These are phyloP conservation scores for Octodon degus DNA, from an alignment of 2,113 vertebrate genomes.

Conservation along the genomic window DNA sequence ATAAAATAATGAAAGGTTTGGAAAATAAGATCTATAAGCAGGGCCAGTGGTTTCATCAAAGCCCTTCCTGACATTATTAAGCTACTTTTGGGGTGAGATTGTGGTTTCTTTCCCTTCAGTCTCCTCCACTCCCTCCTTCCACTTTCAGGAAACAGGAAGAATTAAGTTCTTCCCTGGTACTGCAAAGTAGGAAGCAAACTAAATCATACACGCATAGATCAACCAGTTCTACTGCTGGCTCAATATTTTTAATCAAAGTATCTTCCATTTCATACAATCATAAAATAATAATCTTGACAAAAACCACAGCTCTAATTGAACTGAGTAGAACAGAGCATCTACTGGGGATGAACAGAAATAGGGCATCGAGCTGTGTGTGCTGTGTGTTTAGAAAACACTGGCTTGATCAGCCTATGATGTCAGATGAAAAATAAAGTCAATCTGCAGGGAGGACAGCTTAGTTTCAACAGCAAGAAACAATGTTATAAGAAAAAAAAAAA, in stretches of 20 bases:
- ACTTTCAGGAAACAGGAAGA: conserved; percentile 57
- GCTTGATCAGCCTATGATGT: conserved; percentile 41
- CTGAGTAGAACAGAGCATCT: background rate
- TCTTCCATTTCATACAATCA: conserved; percentile 58
- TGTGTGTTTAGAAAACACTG: conserved; percentile 42
- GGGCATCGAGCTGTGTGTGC: background rate
- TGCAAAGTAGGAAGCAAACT: conserved; percentile 20
- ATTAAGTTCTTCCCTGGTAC: conserved; percentile 22
- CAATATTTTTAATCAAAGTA: conserved; percentile 41
- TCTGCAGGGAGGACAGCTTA: conserved; percentile 60
- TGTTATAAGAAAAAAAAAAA: conserved; percentile 31
- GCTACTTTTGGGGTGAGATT: background rate
- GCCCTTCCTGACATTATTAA: conserved; percentile 68
- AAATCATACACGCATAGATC: background rate
- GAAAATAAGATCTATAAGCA: conserved; percentile 80
- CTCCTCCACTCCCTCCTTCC: conserved; percentile 40
- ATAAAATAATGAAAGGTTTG: conserved; percentile 81
- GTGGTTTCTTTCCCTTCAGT: conserved; percentile 43
- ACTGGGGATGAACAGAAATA: conserved; percentile 19
- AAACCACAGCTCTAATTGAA: conserved; percentile 64
- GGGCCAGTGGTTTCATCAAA: conserved; percentile 77
- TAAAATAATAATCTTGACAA: conserved; percentile 62
- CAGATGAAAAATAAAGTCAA: conserved; percentile 64
- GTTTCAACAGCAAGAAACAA: conserved; percentile 71
- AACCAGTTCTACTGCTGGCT: conserved; percentile 43